Evolutionary conservation across 2,113 vertebrate species (phyloP), one percentile per base, ranked within the genome.

Genomic region (Cyprinodon brontotheroides): DNA sequence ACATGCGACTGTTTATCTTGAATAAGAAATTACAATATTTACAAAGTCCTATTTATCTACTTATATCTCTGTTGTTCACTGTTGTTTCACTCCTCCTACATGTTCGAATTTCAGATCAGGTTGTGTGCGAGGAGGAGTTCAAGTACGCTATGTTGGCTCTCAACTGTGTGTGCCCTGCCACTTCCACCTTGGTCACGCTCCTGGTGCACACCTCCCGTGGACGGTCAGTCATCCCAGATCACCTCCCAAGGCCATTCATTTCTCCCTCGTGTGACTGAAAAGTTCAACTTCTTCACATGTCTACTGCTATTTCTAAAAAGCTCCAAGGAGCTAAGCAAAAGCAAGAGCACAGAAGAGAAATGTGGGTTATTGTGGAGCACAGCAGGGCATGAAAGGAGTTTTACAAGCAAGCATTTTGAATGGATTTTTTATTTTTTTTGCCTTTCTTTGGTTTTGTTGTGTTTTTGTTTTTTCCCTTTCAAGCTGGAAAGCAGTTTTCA

Each of bases 71-170:
- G 50, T 57, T 57, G 9, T 20, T 20, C 6, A 45, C 43, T 45
- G 9, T 10, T 45, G 43, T 45, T 8, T 11, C 9, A 8, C 45
- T n/a, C 45, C 20, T 39, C 1, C 5, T 4, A 53, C 29, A 48
- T 65, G 1, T 20, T 45, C 70, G 15, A 29, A 70, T 85, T 94
- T 79, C 92, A 99, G 97, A 99, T 94, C 97, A 99, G n/a, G 97
- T 98, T 76, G 97, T 99, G 68, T 99, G 97, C 91, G 97, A 99
- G 93, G 97, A 99, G 81, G 97, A 99, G 88, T 98, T 99, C 91
- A 99, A 99, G 79, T 98, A 98, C 14, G 97, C 97, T 81, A 96
- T 99, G 96, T 88, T 98, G 92, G 97, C 97, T 87, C 94, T 99
- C 80, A 99, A 99, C 85, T 99, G 97, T 68, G 94, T 98, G 85